Percentiles rank a stretch among this genome's conserved stretches.
Evolutionary conservation across 2,113 vertebrate genomes (phyloP).

Genomic region (Zonotrichia leucophrys): DNA sequence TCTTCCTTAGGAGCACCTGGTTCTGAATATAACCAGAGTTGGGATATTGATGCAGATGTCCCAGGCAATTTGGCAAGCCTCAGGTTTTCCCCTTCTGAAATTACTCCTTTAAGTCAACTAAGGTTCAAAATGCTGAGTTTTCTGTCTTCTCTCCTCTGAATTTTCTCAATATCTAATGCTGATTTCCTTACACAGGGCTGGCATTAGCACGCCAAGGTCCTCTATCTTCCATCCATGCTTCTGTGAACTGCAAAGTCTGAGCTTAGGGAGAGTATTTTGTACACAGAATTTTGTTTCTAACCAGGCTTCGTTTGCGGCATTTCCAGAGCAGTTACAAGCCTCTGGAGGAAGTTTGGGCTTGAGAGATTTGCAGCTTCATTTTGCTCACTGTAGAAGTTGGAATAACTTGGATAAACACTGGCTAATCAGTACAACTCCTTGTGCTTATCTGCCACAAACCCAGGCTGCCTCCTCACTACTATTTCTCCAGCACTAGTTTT

Average conservation of each 20-base stretch:
- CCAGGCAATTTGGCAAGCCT: slow-evolving; percentile 3
- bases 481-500: slow-evolving; percentile 11
- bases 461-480: slow-evolving; percentile 11
- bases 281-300: not conserved
- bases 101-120: slow-evolving; percentile 24
- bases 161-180: not conserved
- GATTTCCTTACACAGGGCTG: not conserved
- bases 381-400: not conserved
- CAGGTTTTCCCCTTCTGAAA: slow-evolving; percentile 11
- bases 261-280: not conserved
- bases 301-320: not conserved
- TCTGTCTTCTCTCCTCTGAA: not conserved
- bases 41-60: slow-evolving; percentile 4
- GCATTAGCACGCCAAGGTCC: not conserved
- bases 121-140: slow-evolving; percentile 39
- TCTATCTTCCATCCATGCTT: not conserved
- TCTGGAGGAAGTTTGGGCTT: not conserved
- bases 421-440: slow-evolving; percentile 3
- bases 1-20: slow-evolving; percentile 36
- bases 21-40: not conserved
- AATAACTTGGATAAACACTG: slow-evolving; percentile 35
- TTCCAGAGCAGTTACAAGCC: slow-evolving; percentile 14
- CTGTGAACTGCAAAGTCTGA: not conserved
- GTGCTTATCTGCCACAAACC: slow-evolving; percentile 19
- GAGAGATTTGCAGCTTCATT: slow-evolving; percentile 14